phyloP scores from a whole-genome alignment of 1,140 invertebrate species.

The Trichogramma pretiosum region DNA sequence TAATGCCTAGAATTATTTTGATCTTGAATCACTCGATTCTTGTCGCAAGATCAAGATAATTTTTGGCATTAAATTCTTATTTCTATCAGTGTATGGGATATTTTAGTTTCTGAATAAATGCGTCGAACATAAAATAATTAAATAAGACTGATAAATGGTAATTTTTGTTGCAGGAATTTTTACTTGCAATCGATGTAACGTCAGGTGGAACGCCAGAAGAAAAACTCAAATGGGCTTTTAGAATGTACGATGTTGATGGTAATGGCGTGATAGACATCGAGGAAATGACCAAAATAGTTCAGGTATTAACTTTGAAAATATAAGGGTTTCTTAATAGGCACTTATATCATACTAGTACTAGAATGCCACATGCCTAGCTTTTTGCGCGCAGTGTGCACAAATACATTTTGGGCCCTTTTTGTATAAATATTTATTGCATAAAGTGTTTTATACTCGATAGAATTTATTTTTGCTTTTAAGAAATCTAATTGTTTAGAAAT shows the following conservation, averaged over 20 bases:
- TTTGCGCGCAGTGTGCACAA: too few species aligned
- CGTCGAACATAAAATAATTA: background rate
- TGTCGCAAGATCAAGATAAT: too few species aligned
- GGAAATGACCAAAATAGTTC: conserved; percentile 90
- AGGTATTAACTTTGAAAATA: conserved; percentile 63
- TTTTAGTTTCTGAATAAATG: background rate
- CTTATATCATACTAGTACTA: conserved; percentile 12
- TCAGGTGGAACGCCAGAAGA: conserved; percentile 95
- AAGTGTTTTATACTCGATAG: too few species aligned
- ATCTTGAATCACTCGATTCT: too few species aligned
- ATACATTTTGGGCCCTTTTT: too few species aligned
- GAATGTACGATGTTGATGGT: conserved; percentile 98
- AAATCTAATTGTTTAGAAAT: too few species aligned
- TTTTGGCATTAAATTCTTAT: too few species aligned
- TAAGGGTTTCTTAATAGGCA: too few species aligned
- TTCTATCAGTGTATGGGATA: background rate
- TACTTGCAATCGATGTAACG: conserved; percentile 95
- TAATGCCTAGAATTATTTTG: too few species aligned
- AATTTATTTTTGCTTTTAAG: too few species aligned
- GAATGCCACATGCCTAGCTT: too few species aligned
- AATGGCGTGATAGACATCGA: conserved; percentile 98
- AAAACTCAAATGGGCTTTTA: conserved; percentile 98
- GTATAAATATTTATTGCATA: background rate
- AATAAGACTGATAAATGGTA: background rate
- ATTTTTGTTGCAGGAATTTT: conserved; percentile 72